Percentiles rank a stretch among this genome's conserved stretches.
Conservation (phyloP, 2,888 invertebrate genomes). For the Ophioninae sp. region DNA sequence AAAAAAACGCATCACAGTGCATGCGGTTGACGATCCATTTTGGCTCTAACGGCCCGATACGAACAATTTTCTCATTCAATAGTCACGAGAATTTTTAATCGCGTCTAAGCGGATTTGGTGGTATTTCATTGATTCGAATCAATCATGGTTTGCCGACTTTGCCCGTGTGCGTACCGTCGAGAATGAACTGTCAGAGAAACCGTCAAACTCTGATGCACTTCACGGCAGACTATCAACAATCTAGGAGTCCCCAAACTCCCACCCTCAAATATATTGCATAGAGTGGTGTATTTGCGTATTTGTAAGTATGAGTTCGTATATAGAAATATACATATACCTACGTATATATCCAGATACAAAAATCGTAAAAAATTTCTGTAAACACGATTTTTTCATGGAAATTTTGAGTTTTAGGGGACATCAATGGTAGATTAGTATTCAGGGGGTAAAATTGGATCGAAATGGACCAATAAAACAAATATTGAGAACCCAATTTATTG, state of each 20-base stretch:
- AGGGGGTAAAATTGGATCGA: too few relatives aligned
- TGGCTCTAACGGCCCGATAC: conserved; percentile 38
- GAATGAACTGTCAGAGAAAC: conserved; percentile 39
- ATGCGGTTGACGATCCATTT: conserved; percentile 22
- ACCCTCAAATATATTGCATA: not conserved
- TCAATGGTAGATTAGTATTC: too few relatives aligned
- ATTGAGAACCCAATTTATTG: too few relatives aligned
- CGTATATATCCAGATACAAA: too few relatives aligned
- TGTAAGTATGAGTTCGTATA: not conserved
- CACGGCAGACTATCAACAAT: conserved; percentile 11
- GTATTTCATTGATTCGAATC: conserved; percentile 57
- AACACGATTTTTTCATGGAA: too few relatives aligned
- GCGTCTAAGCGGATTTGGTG: conserved; percentile 52
- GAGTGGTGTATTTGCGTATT: not conserved
- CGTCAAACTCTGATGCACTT: conserved; percentile 18
- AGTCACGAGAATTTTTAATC: conserved; percentile 49
- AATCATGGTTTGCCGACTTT: conserved; percentile 11
- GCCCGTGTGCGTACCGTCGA: conserved; percentile 23
- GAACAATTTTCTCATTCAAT: conserved; percentile 40
- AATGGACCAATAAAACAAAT: too few relatives aligned
- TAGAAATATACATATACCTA: not conserved
- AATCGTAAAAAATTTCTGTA: too few relatives aligned
- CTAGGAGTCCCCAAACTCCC: conserved; percentile 2
- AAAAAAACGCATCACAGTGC: conserved; percentile 46
- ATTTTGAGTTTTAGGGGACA: too few relatives aligned